phyloP scores from a whole-genome alignment of 2,797 vertebrate species.

The Gymnoscopelus microlampas region DNA sequence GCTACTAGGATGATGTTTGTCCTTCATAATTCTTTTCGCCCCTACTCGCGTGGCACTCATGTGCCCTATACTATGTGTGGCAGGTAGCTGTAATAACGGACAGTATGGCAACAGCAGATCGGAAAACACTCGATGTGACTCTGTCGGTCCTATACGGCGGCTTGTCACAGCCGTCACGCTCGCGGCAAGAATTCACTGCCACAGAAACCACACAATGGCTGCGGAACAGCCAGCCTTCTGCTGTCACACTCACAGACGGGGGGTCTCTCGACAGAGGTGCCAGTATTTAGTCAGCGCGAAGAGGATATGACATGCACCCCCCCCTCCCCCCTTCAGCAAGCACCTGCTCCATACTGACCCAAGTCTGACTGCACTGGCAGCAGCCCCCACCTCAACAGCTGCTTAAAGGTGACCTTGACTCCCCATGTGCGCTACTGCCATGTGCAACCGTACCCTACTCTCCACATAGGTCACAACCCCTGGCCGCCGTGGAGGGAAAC shows the following conservation, averaged over 20 bases:
- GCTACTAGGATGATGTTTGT: too few relatives aligned
- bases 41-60: too few relatives aligned
- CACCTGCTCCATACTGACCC: slow-evolving; percentile 70
- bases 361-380: slow-evolving; percentile 43
- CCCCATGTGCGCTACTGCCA: slow-evolving; percentile 44
- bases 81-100: too few relatives aligned
- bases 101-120: too few relatives aligned
- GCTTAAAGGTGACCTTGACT: slow-evolving; percentile 75
- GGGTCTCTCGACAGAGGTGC: slow-evolving; percentile 53
- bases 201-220: slow-evolving; percentile 41
- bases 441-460: slow-evolving; percentile 59
- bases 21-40: too few relatives aligned
- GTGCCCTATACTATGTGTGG: too few relatives aligned
- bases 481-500: slow-evolving; percentile 44
- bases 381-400: slow-evolving; percentile 70
- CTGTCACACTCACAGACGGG: slow-evolving; percentile 31
- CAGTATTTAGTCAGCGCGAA: slow-evolving; percentile 65
- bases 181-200: slow-evolving; percentile 29
- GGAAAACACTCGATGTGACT: too few relatives aligned
- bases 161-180: slow-evolving; percentile 20
- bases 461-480: slow-evolving; percentile 71
- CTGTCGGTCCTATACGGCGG: background rate
- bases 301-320: slow-evolving; percentile 62
- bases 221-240: slow-evolving; percentile 37
- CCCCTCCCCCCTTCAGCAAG: slow-evolving; percentile 57